Base-by-base conservation (phyloP, 1,140 invertebrate species). In the Drosophila ogumai region DNA sequence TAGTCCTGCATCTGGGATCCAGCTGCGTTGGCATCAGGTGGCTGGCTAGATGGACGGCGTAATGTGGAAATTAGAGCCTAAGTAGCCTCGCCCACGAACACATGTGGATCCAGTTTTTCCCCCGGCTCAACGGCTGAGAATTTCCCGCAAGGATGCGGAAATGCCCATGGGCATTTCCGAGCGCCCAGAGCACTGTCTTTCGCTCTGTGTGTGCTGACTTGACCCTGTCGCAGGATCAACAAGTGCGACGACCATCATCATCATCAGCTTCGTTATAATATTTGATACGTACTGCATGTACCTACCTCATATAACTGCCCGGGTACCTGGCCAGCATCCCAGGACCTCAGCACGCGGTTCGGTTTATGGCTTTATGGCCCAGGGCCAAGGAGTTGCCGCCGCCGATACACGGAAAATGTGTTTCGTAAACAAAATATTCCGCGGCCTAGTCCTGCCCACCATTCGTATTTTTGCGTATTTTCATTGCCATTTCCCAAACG, bases 341-440 rank as follows among this genome's bases (percentile, higher is more conserved):
- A 6, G 17, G 32, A n/a, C 50, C 36, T 52, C n/a, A 54, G 66
- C 60, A 77, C 75, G 74, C 57, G 74, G 61, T 54, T 19, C 55
- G 55, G 17, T 34, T 82, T 82, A 82, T 82, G 79, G 55, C 74
- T 63, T 50, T 50, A 75, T 75, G 40, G 44, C 75, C 59, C 78
- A 28, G 25, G 75, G 58, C 82, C 82, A 86, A 86, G 75, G 82
- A 86, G 82, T 86, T 86, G 82, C 60, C 60, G 82, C 57, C 60
- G 57, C 19, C 61, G 61, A 77, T 77, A 78, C 68, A 82, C 69
- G 72, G 76, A 87, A 87, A 88, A 87, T 87, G 82, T 77, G 63
- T 87, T 87, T 88, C 72, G 81, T 87, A 82, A 87, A 87, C 80
- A 87, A 79, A 71, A 28, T 28, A 69, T 59, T 69, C 44, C 32